Base-by-base conservation (phyloP, 1,140 invertebrate genomes). In the Drosophila burlai region DNA sequence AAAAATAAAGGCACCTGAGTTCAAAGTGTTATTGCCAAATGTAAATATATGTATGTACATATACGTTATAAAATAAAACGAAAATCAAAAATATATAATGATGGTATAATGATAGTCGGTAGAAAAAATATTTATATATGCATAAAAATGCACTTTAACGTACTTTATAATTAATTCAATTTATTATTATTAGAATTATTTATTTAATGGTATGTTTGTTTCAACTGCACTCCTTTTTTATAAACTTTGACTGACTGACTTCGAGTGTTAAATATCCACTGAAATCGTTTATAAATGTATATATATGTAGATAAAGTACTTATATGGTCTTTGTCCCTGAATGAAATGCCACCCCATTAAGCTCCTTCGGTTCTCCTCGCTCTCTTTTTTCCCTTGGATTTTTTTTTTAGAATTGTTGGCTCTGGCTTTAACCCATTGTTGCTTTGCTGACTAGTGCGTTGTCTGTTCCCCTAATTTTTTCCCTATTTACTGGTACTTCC, bases 251-350 rank as follows among this genome's bases (percentile, higher is more conserved):
- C 63, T 73, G 80, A 83, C 72, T 83, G 67, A 83, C 68, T 66
- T 67, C 52, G 60, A 40, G 46, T 83, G 21, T 16, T 8, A 9
- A 26, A 21, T 13, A 43, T 4, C 62, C 66, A 66, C 43, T 45
- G 62, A 72, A 74, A 73, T 83, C 67, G 61, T 75, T 72, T 55
- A 10, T 54, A 21, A 54, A 46, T 76, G 54, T 64, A 50, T 76
- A 64, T 71, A 38, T 69, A 64, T 66, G 49, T 72, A 73, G 55
- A 75, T 87, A 87, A 87, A 87, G 84, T 87, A 84, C 81, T 87
- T 89, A 89, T 81, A 84, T 89, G 84, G 84, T 89, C 78, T 78
- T 89, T 90, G 81, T 90, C 85, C 85, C 85, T 89, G 85, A 89
- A 90, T 90, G 81, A 89, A 90, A 90, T 85, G 81, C 85, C 52